A percentile compares a stretch with the other conserved stretches of the same genome.
These are phyloP conservation scores for Eulemur rufifrons DNA, from an alignment of 2,113 vertebrate species.

Conservation along the genomic window DNA sequence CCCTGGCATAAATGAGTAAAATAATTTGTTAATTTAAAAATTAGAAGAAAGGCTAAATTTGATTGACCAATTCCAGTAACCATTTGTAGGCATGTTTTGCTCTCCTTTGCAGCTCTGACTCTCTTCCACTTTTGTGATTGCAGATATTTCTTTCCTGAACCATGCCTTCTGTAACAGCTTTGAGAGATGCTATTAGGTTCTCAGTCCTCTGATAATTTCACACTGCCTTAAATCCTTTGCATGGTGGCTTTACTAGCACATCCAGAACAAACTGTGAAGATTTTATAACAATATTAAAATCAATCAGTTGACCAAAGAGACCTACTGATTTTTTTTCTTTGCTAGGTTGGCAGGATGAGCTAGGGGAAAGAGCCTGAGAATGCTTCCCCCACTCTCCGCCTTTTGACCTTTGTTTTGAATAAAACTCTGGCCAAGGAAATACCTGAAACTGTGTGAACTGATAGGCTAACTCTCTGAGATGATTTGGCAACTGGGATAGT, in stretches of 20 bases:
- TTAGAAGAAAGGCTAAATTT: constrained; percentile 25
- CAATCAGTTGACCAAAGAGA: neutral
- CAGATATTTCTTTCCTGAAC: neutral
- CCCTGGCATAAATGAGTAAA: neutral
- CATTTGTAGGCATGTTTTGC: neutral
- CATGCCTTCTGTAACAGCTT: neutral
- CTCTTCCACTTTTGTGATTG: neutral
- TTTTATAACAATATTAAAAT: constrained; percentile 39
- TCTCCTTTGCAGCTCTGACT: neutral
- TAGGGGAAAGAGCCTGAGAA: neutral
- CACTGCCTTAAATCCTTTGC: neutral
- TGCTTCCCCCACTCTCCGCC: neutral
- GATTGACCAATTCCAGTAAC: neutral
- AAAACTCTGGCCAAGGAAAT: neutral
- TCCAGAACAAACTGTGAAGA: neutral
- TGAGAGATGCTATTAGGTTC: neutral
- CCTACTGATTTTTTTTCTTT: neutral
- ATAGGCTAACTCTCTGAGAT: neutral
- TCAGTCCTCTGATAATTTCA: neutral
- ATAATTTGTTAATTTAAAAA: constrained; percentile 39
- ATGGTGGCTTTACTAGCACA: neutral
- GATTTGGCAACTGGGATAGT: neutral
- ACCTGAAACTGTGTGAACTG: neutral
- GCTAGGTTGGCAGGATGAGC: neutral
- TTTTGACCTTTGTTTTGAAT: constrained; percentile 25